Conservation (phyloP, 2,888 invertebrate species). For the Anthophora plumipes region DNA sequence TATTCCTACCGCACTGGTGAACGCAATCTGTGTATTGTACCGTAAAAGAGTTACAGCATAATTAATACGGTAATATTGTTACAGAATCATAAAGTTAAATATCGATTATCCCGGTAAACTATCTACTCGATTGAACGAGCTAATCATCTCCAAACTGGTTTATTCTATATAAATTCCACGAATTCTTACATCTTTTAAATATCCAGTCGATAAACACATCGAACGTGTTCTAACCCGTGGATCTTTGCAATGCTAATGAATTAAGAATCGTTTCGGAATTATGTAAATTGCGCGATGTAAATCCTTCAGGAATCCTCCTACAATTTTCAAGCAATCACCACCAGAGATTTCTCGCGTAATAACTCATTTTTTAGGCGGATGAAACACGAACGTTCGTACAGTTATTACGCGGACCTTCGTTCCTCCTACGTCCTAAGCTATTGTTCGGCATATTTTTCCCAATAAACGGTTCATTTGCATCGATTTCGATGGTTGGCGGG, state of each 20-base stretch:
- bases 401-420: slow-evolving; percentile 13
- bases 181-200: too few relatives aligned
- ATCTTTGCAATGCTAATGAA: background rate
- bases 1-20: background rate
- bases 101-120: background rate
- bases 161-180: too few relatives aligned
- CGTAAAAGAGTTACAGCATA: background rate
- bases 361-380: slow-evolving; percentile 10
- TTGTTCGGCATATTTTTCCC: slow-evolving; percentile 53
- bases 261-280: background rate
- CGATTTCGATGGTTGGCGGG: slow-evolving; percentile 39
- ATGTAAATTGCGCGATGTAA: background rate
- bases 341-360: slow-evolving; percentile 7
- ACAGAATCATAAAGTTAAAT: background rate
- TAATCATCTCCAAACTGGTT: background rate
- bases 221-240: background rate
- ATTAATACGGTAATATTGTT: background rate
- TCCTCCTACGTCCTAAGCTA: slow-evolving; percentile 11
- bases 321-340: slow-evolving; percentile 2
- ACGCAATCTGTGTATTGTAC: background rate
- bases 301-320: background rate
- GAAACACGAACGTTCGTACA: background rate
- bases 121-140: background rate
- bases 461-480: slow-evolving; percentile 64
- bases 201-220: background rate